Evolutionary conservation across 2,113 vertebrate genomes (phyloP).

Genomic region (Sterna hirundo): DNA sequence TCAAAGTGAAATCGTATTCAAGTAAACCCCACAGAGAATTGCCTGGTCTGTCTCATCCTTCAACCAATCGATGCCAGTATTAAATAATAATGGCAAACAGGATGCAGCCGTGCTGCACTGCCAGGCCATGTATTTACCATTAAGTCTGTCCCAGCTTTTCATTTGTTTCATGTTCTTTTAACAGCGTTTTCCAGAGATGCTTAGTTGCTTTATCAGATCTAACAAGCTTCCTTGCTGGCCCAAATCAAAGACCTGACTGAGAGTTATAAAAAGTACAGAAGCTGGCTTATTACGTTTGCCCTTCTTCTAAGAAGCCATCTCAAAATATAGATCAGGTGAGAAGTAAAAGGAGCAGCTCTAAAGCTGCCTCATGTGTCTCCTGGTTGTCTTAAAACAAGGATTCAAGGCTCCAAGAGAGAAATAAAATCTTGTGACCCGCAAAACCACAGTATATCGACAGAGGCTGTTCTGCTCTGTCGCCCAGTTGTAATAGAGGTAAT

Average conservation of each 20-base stretch:
- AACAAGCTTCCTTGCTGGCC: conserved; percentile 31
- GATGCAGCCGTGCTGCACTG: conserved; percentile 20
- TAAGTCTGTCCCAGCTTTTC: conserved; percentile 35
- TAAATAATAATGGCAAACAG: conserved; percentile 23
- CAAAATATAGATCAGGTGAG: neutral
- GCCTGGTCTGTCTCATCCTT: conserved; percentile 21
- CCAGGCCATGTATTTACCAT: neutral
- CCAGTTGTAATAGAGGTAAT: neutral
- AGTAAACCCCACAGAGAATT: neutral
- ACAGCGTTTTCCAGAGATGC: conserved; percentile 48
- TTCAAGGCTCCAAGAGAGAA: neutral
- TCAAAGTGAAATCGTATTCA: neutral
- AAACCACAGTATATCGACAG: neutral
- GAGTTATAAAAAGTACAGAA: neutral
- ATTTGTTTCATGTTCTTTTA: conserved; percentile 51
- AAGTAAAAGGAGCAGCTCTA: neutral
- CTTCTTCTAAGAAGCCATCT: conserved; percentile 17
- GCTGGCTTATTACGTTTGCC: neutral
- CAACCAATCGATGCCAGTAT: conserved; percentile 5
- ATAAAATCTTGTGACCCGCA: neutral
- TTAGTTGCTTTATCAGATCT: conserved; percentile 11
- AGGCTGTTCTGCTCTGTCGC: neutral
- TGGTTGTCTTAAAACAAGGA: conserved; percentile 1
- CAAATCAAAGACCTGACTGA: conserved; percentile 15
- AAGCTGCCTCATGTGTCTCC: neutral